Conservation (phyloP, 2,888 invertebrate genomes). For the Pediacus dermestoides region DNA sequence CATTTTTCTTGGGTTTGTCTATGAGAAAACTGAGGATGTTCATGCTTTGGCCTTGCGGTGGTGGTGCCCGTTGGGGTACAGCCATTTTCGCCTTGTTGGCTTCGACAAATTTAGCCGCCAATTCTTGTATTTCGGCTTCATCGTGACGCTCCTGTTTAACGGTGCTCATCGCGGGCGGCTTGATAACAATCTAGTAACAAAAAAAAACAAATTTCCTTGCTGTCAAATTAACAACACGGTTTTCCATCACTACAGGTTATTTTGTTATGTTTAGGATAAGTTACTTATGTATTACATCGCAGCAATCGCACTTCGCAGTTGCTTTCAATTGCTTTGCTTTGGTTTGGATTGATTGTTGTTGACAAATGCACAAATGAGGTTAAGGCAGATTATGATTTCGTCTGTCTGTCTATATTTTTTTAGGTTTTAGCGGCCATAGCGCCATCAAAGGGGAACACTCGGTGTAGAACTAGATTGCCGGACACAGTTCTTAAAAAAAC, state of each 20-base stretch:
- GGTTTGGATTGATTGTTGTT: conserved; percentile 37
- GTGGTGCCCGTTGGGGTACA: conserved; percentile 40
- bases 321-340: conserved; percentile 19
- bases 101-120: conserved; percentile 85
- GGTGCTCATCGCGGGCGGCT: conserved; percentile 17
- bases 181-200: conserved; percentile 11
- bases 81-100: conserved; percentile 52
- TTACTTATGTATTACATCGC: conserved; percentile 17
- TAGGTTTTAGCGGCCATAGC: conserved; percentile 48
- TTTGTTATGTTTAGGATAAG: conserved; percentile 15
- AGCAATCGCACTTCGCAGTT: conserved; percentile 10
- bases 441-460: conserved; percentile 45
- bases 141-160: conserved; percentile 75
- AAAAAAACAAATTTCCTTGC: conserved; percentile 18
- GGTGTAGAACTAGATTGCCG: conserved; percentile 43
- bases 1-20: conserved; percentile 33
- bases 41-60: conserved; percentile 50
- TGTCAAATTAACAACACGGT: conserved; percentile 20
- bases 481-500: conserved; percentile 29
- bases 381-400: conserved; percentile 47
- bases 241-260: conserved; percentile 20
- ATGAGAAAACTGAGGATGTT: conserved; percentile 62
- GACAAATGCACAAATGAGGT: conserved; percentile 44
- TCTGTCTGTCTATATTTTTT: conserved; percentile 44
- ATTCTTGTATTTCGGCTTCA: conserved; percentile 81